phyloP scores from a whole-genome alignment of 2,113 vertebrate species.

The Sclerurus mexicanus region DNA sequence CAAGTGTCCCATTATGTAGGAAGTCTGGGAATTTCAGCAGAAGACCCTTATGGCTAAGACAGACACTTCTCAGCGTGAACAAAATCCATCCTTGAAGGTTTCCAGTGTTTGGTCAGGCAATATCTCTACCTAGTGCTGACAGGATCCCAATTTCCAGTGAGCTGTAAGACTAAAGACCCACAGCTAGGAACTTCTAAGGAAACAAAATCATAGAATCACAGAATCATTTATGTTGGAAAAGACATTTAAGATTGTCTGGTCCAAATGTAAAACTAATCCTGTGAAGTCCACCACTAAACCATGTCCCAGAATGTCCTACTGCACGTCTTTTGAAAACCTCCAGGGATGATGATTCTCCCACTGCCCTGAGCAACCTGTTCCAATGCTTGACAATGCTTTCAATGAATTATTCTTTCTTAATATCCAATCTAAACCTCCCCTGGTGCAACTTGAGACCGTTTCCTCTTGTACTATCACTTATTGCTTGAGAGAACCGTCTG shows the following conservation, averaged over 20 bases:
- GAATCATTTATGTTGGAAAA: background rate
- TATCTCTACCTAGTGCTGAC: background rate
- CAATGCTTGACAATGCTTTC: background rate
- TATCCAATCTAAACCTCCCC: background rate
- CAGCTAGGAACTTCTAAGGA: background rate
- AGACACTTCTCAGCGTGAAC: background rate
- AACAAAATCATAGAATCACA: background rate
- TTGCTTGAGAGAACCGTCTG: background rate
- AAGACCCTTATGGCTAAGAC: background rate
- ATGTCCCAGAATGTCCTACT: background rate
- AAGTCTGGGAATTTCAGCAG: background rate
- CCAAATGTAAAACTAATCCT: background rate
- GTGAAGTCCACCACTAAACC: background rate
- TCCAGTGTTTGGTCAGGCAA: background rate
- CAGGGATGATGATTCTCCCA: background rate
- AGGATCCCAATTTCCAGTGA: background rate
- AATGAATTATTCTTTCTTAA: no score
- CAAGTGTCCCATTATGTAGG: background rate
- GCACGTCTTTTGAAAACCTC: background rate
- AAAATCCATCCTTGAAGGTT: background rate
- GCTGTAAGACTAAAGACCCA: background rate
- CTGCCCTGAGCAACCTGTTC: background rate
- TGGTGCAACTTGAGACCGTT: background rate
- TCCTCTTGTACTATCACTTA: background rate
- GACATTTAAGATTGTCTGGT: background rate